Percentiles rank a stretch among this genome's conserved stretches.
Conservation (phyloP, 2,113 vertebrate species). For the Oryzias curvinotus region DNA sequence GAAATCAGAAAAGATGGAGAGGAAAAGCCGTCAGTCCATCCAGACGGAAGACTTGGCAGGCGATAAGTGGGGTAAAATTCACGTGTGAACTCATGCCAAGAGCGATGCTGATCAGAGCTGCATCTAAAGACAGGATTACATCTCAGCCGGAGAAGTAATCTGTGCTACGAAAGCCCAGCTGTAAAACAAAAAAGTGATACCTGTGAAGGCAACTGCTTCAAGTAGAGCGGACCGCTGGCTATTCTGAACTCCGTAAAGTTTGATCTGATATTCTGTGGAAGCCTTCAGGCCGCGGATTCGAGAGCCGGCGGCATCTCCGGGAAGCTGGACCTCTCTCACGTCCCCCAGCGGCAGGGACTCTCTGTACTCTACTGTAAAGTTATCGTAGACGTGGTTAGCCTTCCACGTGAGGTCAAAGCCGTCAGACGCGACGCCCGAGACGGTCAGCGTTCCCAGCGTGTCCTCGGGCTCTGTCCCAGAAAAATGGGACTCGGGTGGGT, state of each 20-base stretch:
- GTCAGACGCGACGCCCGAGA: conserved; percentile 58
- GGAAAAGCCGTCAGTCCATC: conserved; percentile 16
- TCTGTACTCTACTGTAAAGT: conserved; percentile 59
- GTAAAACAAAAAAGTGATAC: conserved; percentile 59
- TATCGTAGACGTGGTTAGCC: conserved; percentile 50
- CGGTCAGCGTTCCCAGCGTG: conserved; percentile 39
- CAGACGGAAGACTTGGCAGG: conserved; percentile 11
- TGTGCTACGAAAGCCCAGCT: neutral
- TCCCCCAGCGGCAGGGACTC: conserved; percentile 50
- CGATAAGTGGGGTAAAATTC: neutral
- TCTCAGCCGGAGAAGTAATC: too few relatives aligned
- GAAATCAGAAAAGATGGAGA: conserved; percentile 20
- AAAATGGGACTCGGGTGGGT: conserved; percentile 48
- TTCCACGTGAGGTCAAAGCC: conserved; percentile 69
- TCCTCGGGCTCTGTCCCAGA: conserved; percentile 60
- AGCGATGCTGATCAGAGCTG: too few relatives aligned
- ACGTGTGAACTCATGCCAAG: conserved; percentile 21
- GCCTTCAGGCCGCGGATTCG: conserved; percentile 62
- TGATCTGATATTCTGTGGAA: conserved; percentile 70
- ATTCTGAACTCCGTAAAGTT: conserved; percentile 65
- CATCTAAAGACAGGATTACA: too few relatives aligned
- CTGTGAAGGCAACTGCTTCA: conserved; percentile 74
- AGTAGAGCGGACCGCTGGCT: conserved; percentile 65
- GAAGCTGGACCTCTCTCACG: conserved; percentile 54
- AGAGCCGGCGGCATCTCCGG: conserved; percentile 58